Conservation (phyloP, 1,140 invertebrate genomes). For the Saxidomus purpurata region DNA sequence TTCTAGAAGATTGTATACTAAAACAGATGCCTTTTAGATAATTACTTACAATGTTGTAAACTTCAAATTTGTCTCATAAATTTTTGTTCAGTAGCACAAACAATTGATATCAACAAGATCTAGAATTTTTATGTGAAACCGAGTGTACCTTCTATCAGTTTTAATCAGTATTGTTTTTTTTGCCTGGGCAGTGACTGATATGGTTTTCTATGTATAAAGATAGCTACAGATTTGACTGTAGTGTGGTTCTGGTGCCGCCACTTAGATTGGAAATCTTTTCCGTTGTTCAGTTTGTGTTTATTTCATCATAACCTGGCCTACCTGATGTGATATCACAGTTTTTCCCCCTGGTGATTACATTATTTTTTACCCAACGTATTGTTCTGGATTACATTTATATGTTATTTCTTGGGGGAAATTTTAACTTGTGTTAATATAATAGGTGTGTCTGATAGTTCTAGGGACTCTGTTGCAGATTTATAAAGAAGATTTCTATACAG, state of each 20-base stretch:
- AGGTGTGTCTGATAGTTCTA: background rate
- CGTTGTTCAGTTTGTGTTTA: background rate
- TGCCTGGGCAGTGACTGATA: background rate
- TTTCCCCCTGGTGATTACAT: background rate
- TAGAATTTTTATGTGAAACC: too few relatives aligned
- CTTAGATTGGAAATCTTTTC: background rate
- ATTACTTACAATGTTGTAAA: too few relatives aligned
- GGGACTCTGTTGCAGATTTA: background rate
- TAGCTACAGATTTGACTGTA: background rate
- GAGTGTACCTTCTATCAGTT: background rate
- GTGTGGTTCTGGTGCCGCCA: background rate
- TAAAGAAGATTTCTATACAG: background rate
- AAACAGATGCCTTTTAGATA: too few relatives aligned
- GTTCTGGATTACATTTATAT: slow-evolving; percentile 11
- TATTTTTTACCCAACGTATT: background rate
- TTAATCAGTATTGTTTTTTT: background rate
- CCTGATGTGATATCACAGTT: background rate
- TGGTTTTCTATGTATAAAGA: background rate
- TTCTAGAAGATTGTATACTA: too few relatives aligned
- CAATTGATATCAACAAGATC: too few relatives aligned
- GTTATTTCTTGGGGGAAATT: background rate
- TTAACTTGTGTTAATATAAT: background rate
- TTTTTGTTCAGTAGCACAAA: too few relatives aligned
- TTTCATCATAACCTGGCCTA: background rate
- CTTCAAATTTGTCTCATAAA: too few relatives aligned